Base-by-base conservation (phyloP, 2,888 invertebrate species). In the Odontothrips loti region DNA sequence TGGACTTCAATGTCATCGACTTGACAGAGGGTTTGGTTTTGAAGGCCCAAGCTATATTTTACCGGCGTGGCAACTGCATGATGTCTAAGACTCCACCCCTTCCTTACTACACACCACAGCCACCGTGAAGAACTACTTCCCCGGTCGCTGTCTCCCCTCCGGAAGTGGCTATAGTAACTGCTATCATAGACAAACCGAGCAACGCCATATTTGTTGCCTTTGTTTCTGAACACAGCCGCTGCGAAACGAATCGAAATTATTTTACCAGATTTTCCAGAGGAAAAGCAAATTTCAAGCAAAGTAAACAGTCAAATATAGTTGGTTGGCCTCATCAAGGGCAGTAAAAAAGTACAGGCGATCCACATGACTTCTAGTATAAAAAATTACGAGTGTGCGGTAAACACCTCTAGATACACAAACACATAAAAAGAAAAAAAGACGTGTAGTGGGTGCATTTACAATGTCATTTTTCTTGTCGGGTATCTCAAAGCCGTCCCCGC, bases 171-270 rank as follows among this genome's bases (percentile, higher is more conserved):
- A 43, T 43, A 43, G 6, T 43, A 43, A 43, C 34, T 43, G 34
- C 34, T 43, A 43, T 43, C 34, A 43, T n/a, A 58, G 58, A 58
- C 58, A 58, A 17, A 58, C 68, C 78, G 27, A 47, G 80, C 79
- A 63, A 80, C 81, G 48, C 78, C 78, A 34, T 58, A 80, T 3
- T 9, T 51, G 51, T 58, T 23, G 34, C 80, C 10, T 51, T 80
- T 20, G 47, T 80, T 43, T 43, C 34, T 43, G 2, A 43, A 43
- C 34, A 43, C 34, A 43, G 34, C 34, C 34, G 34, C 34, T 43
- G 34, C 34, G 34, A 43, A 6, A 43, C 34, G 34, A 43, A 43
- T 43, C 3, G 6, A 43, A 43, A 43, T 43, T 43, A 43, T 43
- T 43, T 43, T 43, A 43, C 34, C 34, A 43, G 2, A 6, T 43